These are phyloP conservation scores for Amblyjoppa proteus DNA, from an alignment of 2,888 invertebrate genomes.

Conservation along the genomic window DNA sequence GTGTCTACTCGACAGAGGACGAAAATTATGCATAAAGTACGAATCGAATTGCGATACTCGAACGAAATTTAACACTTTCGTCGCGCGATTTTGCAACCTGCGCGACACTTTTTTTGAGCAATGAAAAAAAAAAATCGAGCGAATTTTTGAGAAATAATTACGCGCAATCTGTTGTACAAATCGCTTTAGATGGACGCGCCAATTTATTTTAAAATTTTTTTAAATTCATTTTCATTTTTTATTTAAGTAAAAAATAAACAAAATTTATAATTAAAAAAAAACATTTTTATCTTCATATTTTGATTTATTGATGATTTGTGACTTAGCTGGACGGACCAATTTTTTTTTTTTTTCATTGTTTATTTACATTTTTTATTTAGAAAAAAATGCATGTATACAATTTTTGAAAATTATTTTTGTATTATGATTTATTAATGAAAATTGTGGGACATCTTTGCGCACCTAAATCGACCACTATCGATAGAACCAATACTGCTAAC, in stretches of 20 bases:
- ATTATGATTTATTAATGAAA: slow-evolving; percentile 7
- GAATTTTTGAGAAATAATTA: slow-evolving; percentile 73
- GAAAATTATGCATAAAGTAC: neutral
- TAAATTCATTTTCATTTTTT: too few species aligned
- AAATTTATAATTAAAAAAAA: neutral
- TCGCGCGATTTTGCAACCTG: slow-evolving; percentile 32
- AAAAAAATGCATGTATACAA: too few species aligned
- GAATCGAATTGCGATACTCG: neutral
- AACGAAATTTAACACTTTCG: too few species aligned
- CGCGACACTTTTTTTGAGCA: slow-evolving; percentile 70
- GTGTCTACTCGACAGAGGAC: neutral
- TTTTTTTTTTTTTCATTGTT: neutral
- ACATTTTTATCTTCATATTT: neutral
- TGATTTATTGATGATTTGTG: neutral
- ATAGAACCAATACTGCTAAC: neutral
- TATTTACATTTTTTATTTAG: too few species aligned
- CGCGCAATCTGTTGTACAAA: slow-evolving; percentile 54
- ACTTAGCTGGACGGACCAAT: too few species aligned
- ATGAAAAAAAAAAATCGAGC: slow-evolving; percentile 59
- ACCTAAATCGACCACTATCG: neutral
- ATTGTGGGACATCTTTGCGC: slow-evolving; percentile 71
- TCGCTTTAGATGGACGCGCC: slow-evolving; percentile 81
- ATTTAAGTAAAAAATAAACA: too few species aligned
- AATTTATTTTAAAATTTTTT: neutral
- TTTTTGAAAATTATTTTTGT: neutral